Percentiles rank a stretch among this genome's conserved stretches.
Conservation (phyloP, 2,888 invertebrate species). For the Zygaena filipendulae region DNA sequence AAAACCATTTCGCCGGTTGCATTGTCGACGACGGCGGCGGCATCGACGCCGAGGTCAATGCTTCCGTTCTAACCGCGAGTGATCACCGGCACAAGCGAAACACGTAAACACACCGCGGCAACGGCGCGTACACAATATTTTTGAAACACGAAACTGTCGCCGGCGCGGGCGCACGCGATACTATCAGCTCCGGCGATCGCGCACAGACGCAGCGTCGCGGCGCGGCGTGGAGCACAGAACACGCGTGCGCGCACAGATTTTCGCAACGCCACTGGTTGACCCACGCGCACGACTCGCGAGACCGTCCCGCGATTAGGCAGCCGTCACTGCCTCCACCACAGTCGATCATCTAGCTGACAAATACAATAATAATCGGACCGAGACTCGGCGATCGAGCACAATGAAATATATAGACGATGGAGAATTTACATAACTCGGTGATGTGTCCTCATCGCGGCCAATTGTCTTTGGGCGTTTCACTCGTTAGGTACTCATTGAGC, state of each 20-base stretch:
- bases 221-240: slow-evolving; percentile 32
- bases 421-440: slow-evolving; percentile 13
- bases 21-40: slow-evolving; percentile 21
- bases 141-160: slow-evolving; percentile 46
- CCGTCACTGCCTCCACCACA: slow-evolving; percentile 23
- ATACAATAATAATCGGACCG: slow-evolving; percentile 22
- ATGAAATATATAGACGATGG: slow-evolving; percentile 3
- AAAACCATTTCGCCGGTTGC: slow-evolving; percentile 41
- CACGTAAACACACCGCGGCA: slow-evolving; percentile 24
- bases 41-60: slow-evolving; percentile 44
- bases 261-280: slow-evolving; percentile 49
- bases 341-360: slow-evolving; percentile 26
- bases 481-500: slow-evolving; percentile 12
- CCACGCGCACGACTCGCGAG: slow-evolving; percentile 25
- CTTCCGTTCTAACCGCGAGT: slow-evolving; percentile 37
- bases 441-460: slow-evolving; percentile 1
- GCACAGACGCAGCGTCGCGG: slow-evolving; percentile 6
- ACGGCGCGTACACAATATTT: slow-evolving; percentile 35
- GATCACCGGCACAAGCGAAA: slow-evolving; percentile 25
- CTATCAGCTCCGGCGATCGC: slow-evolving; percentile 2
- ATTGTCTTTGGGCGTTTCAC: slow-evolving; percentile 7
- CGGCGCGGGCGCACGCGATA: slow-evolving; percentile 21
- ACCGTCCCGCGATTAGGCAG: slow-evolving; percentile 22
- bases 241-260: slow-evolving; percentile 51
- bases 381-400: slow-evolving; percentile 2